These are phyloP conservation scores for Eira barbara DNA, from an alignment of 2,113 vertebrate genomes.

Conservation along the genomic window DNA sequence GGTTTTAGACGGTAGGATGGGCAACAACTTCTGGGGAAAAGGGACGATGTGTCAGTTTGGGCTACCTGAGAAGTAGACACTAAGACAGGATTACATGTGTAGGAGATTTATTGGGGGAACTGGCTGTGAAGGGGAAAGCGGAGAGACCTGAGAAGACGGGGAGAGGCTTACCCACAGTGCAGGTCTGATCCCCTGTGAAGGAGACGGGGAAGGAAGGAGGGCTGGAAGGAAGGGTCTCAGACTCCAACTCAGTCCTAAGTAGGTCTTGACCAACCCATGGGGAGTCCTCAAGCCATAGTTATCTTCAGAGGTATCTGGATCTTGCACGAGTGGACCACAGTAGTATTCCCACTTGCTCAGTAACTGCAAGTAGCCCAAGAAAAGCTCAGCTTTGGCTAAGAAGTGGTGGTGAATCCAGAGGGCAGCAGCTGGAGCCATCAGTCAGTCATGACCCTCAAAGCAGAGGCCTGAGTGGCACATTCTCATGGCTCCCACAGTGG, in stretches of 20 bases:
- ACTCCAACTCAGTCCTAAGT: background rate
- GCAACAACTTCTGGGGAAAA: too few relatives aligned
- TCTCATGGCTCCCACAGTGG: background rate
- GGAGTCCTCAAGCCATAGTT: background rate
- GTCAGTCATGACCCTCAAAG: background rate
- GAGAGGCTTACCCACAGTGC: background rate
- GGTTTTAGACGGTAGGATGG: too few relatives aligned
- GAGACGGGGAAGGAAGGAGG: accelerated
- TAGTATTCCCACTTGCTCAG: background rate
- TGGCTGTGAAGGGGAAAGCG: background rate
- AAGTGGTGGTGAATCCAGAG: too few relatives aligned
- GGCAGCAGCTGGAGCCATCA: background rate
- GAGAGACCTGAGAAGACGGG: background rate
- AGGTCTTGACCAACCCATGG: background rate
- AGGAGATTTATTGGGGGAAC: background rate
- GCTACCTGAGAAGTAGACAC: too few relatives aligned
- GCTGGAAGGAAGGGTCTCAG: background rate
- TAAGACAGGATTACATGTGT: too few relatives aligned
- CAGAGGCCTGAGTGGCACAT: background rate
- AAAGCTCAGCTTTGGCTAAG: too few relatives aligned
- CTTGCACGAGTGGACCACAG: background rate
- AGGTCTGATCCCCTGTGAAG: background rate
- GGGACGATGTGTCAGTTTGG: too few relatives aligned
- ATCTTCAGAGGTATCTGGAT: background rate
- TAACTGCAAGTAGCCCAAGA: background rate